Conservation (phyloP, 2,797 vertebrate genomes). For the Sebastes hubbsi region DNA sequence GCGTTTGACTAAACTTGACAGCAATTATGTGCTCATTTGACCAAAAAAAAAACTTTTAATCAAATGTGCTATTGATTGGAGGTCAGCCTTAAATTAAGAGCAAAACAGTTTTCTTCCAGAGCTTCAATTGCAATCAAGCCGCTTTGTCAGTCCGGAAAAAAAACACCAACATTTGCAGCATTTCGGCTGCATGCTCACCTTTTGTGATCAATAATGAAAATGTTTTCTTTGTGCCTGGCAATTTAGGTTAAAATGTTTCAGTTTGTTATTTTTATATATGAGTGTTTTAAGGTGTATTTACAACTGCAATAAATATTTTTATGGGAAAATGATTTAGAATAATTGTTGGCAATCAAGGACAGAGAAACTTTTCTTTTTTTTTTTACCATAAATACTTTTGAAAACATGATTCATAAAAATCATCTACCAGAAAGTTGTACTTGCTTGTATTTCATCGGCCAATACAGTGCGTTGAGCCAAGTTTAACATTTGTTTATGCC, state of each 20-base stretch:
- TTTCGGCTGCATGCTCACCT: not conserved
- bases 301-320: not conserved
- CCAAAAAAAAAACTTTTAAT: conserved; percentile 30
- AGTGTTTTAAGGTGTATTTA: too few species aligned
- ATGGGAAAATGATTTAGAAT: not conserved
- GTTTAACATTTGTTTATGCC: too few species aligned
- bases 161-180: not conserved
- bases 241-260: not conserved
- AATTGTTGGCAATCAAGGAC: not conserved
- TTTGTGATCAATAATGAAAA: conserved; percentile 51
- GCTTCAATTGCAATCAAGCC: conserved; percentile 25
- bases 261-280: too few species aligned
- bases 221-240: conserved; percentile 14
- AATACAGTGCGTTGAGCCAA: not conserved
- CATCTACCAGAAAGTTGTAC: not conserved
- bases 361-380: not conserved
- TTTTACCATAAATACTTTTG: not conserved
- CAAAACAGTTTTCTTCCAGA: conserved; percentile 29
- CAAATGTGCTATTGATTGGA: conserved; percentile 48
- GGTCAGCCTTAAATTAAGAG: conserved; percentile 29
- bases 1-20: conserved; percentile 1
- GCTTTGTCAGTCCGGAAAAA: not conserved
- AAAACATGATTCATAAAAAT: not conserved
- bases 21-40: conserved; percentile 34
- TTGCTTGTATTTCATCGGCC: not conserved